phyloP scores from a whole-genome alignment of 2,888 invertebrate genomes.

The Mesorhabditis sp. region DNA sequence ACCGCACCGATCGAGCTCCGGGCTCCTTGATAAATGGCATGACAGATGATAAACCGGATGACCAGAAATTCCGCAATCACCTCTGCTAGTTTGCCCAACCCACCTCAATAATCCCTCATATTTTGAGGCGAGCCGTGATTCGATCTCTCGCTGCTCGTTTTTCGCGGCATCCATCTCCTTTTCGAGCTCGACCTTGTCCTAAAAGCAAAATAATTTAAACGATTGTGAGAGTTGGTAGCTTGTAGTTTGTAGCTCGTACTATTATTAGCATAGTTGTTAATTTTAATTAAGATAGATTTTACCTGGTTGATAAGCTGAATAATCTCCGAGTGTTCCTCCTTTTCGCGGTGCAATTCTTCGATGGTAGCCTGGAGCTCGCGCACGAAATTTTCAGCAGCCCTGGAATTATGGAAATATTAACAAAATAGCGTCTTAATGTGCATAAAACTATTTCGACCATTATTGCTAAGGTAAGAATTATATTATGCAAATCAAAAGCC shows the following conservation, averaged over 20 bases:
- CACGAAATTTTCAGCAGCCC: constrained; percentile 25
- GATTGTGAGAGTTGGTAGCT: not conserved
- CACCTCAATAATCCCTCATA: constrained; percentile 18
- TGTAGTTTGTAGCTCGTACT: not conserved
- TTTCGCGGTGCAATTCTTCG: constrained; percentile 49
- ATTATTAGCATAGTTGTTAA: not conserved
- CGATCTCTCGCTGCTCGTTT: constrained; percentile 36
- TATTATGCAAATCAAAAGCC: too few species aligned
- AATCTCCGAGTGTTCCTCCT: constrained; percentile 50
- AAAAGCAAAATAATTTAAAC: constrained; percentile 14
- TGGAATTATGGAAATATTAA: too few species aligned
- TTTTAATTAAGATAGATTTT: not conserved
- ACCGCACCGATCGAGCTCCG: too few species aligned
- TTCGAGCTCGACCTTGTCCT: constrained; percentile 49
- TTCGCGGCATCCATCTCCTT: constrained; percentile 34
- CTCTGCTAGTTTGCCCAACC: not conserved
- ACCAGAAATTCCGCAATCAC: not conserved
- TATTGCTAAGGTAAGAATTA: too few species aligned
- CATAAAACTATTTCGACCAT: too few species aligned
- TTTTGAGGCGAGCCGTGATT: constrained; percentile 31
- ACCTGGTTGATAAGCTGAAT: constrained; percentile 52
- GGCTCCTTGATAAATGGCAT: too few species aligned
- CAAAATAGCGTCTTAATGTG: not conserved
- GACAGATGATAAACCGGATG: too few species aligned
- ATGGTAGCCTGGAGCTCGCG: constrained; percentile 42